Evolutionary conservation across 2,113 vertebrate genomes (phyloP).

Genomic region (Ciconia maguari): DNA sequence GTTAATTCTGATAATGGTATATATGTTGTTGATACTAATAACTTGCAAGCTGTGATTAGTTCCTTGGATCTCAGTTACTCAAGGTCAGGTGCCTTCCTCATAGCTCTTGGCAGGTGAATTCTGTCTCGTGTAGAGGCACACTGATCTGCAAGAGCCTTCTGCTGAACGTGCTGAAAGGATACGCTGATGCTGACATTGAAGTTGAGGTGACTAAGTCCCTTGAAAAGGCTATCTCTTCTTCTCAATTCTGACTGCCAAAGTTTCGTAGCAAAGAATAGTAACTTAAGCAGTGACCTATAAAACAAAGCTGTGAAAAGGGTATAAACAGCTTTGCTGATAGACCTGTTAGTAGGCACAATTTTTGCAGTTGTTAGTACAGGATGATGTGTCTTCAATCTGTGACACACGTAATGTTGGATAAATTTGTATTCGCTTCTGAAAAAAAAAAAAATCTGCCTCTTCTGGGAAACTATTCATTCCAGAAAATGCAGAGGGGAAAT

Average conservation of each 20-base stretch:
- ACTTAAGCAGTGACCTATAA: not conserved
- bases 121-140: not conserved
- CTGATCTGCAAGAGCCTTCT: not conserved
- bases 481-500: not conserved
- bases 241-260: not conserved
- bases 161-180: not conserved
- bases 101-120: not conserved
- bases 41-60: not conserved
- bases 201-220: not conserved
- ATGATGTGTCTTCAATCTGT: conserved; percentile 7
- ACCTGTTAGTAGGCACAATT: not conserved
- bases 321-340: not conserved
- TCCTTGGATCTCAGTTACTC: not conserved
- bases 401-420: not conserved
- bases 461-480: conserved; percentile 28
- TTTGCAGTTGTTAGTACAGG: not conserved
- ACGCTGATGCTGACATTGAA: not conserved
- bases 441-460: not conserved
- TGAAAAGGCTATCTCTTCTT: not conserved
- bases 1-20: not conserved
- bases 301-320: not conserved
- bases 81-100: not conserved
- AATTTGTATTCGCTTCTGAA: not conserved
- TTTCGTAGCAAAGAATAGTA: not conserved
- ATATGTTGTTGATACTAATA: not conserved